These are phyloP conservation scores for Synergus itoensis DNA, from an alignment of 2,888 invertebrate species.

Conservation along the genomic window DNA sequence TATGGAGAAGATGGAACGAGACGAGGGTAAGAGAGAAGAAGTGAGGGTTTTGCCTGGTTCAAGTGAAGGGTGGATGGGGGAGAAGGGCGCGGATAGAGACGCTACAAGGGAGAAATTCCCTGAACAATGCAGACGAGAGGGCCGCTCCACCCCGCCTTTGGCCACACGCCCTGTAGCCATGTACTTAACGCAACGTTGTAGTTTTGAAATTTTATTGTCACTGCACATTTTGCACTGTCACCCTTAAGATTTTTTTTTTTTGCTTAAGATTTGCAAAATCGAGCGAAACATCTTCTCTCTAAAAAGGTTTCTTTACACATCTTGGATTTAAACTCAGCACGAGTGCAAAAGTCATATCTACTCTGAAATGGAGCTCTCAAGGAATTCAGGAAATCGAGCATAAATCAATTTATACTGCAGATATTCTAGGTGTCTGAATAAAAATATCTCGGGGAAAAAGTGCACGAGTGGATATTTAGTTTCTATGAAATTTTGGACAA, in stretches of 20 bases:
- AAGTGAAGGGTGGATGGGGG: constrained; percentile 52
- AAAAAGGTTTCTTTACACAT: background rate
- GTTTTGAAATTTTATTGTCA: constrained; percentile 71
- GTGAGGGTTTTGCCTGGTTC: constrained; percentile 49
- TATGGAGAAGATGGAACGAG: constrained; percentile 66
- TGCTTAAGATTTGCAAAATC: background rate
- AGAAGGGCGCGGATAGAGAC: constrained; percentile 59
- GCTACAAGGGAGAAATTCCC: constrained; percentile 63
- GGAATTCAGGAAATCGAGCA: background rate
- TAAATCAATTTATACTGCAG: background rate
- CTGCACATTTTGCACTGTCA: constrained; percentile 46
- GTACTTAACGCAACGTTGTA: constrained; percentile 70
- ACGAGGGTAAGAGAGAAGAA: constrained; percentile 54
- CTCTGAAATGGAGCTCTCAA: background rate
- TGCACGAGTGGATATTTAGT: too few species aligned
- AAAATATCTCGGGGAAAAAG: too few species aligned
- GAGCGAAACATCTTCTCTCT: background rate
- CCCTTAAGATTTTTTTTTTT: background rate
- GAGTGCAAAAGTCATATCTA: too few species aligned
- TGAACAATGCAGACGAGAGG: constrained; percentile 76
- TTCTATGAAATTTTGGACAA: background rate
- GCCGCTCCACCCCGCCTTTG: constrained; percentile 75
- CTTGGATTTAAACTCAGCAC: background rate
- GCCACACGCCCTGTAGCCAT: constrained; percentile 74
- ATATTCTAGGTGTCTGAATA: too few species aligned